Evolutionary conservation across 2,888 invertebrate species (phyloP), one percentile per base, ranked within the genome.

Genomic region (Frankliniella intonsa): DNA sequence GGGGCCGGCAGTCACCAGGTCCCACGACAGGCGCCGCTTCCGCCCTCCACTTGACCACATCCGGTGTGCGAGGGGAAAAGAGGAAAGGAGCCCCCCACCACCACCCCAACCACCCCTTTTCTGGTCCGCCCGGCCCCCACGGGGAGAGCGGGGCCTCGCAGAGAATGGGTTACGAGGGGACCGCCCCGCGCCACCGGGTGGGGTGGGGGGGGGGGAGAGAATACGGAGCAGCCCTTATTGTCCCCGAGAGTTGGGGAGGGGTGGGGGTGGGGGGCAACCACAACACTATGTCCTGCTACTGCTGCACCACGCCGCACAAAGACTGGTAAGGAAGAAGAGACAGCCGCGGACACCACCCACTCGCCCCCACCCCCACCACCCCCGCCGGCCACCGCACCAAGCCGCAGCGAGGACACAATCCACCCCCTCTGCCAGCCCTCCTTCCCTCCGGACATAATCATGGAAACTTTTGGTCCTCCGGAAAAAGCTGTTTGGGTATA

Each of bases 11-110:
- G 38, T 0, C 62, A 62, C 62, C 62, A 17, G 19, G 14, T 62
- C 19, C 19, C 62, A 62, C 62, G 62, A 62, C 62, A 62, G 62
- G 62, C 62, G 62, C 69, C 69, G 12, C 69, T 76, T 76, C 69
- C 69, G 69, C 25, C 69, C 69, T 25, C 69, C 69, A 76, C 69
- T 76, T 76, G 69, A 76, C 69, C 69, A 76, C 69, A 76, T 76
- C 69, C 69, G 69, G 69, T 22, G 22, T 62, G n/a, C 10, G 69
- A 76, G 25, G 62, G 62, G 25, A 38, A 38, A 12, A 25, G 25
- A 9, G n/a, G 65, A 17, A 17, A 25, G 69, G 69, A 25, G 12
- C 3, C 38, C 38, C 38, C 38, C 38, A 38, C 3, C 38, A 38
- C 38, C n/a, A n/a, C n/a, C n/a, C n/a, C n/a, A n/a, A n/a, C n/a